These are phyloP conservation scores for Crotalus tigris DNA, from an alignment of 2,113 vertebrate species.

Conservation along the genomic window DNA sequence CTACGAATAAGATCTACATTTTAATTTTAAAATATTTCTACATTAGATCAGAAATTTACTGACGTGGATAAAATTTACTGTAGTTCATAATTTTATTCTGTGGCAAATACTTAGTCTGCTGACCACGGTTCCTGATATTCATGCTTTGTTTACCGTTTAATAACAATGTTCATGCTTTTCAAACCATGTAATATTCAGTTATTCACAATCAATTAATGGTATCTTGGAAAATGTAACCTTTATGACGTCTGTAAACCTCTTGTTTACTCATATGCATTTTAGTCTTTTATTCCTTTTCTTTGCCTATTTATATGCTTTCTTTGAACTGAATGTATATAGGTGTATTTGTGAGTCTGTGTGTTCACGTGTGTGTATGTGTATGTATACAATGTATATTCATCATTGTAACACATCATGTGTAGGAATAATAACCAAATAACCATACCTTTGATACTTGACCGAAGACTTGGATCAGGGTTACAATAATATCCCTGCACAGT, in stretches of 20 bases:
- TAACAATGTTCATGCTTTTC: neutral
- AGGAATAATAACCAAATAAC: fast-evolving
- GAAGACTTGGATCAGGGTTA: too few relatives aligned
- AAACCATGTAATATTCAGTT: neutral
- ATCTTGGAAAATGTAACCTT: neutral
- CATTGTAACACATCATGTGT: neutral
- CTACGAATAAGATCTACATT: neutral
- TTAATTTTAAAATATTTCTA: neutral
- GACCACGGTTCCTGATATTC: neutral
- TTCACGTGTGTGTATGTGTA: too few relatives aligned
- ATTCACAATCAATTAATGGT: neutral
- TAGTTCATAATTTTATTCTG: neutral
- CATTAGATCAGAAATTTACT: neutral
- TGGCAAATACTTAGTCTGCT: neutral
- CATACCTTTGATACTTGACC: neutral
- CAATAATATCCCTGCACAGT: neutral
- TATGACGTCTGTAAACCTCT: neutral
- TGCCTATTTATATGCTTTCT: too few relatives aligned
- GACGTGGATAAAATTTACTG: neutral
- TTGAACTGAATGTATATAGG: too few relatives aligned
- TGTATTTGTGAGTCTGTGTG: too few relatives aligned
- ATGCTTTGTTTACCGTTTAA: neutral
- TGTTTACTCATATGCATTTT: neutral
- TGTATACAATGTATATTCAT: neutral
- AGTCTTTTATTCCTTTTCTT: neutral